Evolutionary conservation across 1,140 invertebrate species (phyloP).

Genomic region (Aporrectodea caliginosa): DNA sequence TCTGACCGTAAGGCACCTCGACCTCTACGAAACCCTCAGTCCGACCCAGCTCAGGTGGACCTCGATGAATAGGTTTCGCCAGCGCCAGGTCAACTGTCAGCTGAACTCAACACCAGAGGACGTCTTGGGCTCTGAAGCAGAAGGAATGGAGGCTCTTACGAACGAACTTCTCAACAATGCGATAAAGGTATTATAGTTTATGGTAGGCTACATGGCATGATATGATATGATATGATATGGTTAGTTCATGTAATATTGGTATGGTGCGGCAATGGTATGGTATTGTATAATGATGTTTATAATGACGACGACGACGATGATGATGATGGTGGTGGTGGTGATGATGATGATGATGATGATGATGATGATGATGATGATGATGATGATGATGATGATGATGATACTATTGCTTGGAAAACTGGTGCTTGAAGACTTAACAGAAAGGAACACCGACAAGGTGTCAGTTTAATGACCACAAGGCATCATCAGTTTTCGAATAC

Average conservation of each 20-base stretch:
- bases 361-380: constrained; percentile 2
- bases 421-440: no score
- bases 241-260: not conserved
- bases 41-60: not conserved
- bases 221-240: not conserved
- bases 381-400: not conserved
- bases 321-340: not conserved
- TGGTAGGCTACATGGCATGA: not conserved
- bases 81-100: no score
- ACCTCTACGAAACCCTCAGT: not conserved
- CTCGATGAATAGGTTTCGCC: not conserved
- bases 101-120: no score
- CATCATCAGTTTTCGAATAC: not conserved
- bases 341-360: constrained; percentile 3
- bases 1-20: not conserved
- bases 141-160: no score
- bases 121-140: no score
- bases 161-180: no score
- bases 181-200: not conserved
- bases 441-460: not conserved
- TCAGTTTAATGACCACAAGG: not conserved
- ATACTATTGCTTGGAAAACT: not conserved
- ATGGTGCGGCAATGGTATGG: not conserved
- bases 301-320: not conserved
- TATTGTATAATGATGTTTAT: not conserved